phyloP scores from a whole-genome alignment of 2,888 invertebrate species.

The Dioctria linearis region DNA sequence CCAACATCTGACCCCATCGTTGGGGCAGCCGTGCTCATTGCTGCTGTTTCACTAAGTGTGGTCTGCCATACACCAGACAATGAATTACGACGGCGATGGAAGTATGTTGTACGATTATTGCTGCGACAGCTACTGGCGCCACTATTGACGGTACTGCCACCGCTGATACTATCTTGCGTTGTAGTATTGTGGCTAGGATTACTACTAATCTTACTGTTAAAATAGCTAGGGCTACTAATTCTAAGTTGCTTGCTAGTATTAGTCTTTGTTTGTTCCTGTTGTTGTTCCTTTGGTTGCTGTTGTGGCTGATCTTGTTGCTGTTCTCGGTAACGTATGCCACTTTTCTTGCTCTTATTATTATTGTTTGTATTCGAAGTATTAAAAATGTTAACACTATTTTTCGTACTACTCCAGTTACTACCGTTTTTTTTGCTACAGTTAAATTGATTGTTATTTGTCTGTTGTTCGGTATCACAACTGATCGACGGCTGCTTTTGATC shows the following conservation, averaged over 20 bases:
- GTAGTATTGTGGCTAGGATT: background rate
- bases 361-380: constrained; percentile 13
- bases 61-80: constrained; percentile 61
- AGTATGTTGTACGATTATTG: constrained; percentile 53
- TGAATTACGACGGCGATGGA: constrained; percentile 59
- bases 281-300: constrained; percentile 44
- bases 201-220: constrained; percentile 19
- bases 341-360: constrained; percentile 16
- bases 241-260: constrained; percentile 47
- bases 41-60: constrained; percentile 60
- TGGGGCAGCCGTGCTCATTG: constrained; percentile 57
- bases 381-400: constrained; percentile 2
- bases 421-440: constrained; percentile 27
- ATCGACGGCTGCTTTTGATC: background rate
- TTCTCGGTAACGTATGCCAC: background rate
- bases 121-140: constrained; percentile 3
- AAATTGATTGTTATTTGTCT: constrained; percentile 37
- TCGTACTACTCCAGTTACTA: constrained; percentile 20
- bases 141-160: constrained; percentile 23
- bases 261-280: constrained; percentile 58
- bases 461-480: constrained; percentile 6
- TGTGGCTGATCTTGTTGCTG: constrained; percentile 6
- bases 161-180: constrained; percentile 15
- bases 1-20: constrained; percentile 54
- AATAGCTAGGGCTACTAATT: constrained; percentile 40